Evolutionary conservation across 2,797 vertebrate genomes (phyloP).

Genomic region (Pangasius macronema): DNA sequence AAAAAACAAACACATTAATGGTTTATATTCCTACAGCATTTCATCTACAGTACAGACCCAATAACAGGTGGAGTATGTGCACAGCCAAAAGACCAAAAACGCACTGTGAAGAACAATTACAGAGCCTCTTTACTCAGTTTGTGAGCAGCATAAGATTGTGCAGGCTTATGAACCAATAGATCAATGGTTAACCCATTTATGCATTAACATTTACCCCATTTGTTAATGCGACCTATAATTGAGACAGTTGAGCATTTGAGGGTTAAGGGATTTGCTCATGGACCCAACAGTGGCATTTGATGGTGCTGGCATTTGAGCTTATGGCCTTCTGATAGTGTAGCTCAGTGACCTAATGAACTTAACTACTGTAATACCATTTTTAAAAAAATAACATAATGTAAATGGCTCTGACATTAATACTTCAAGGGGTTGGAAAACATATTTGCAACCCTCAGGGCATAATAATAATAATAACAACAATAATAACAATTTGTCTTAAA

Average conservation of each 20-base stretch:
- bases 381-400: background rate
- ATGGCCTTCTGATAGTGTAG: background rate
- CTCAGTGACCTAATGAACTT: background rate
- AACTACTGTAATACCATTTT: background rate
- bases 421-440: background rate
- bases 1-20: background rate
- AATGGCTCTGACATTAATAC: background rate
- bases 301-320: background rate
- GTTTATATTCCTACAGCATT: slow-evolving; percentile 28
- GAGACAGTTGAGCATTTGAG: background rate
- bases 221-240: background rate
- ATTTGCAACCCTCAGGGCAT: background rate
- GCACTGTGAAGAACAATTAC: background rate
- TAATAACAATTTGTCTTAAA: background rate
- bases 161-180: background rate
- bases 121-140: background rate
- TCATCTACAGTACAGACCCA: slow-evolving; percentile 11
- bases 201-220: background rate
- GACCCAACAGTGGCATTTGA: background rate
- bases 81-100: background rate
- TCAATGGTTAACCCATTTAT: background rate
- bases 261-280: background rate
- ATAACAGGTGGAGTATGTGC: background rate
- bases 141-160: background rate
- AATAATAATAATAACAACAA: background rate